These are phyloP conservation scores for Octomys mimax DNA, from an alignment of 2,797 vertebrate genomes.

Conservation along the genomic window DNA sequence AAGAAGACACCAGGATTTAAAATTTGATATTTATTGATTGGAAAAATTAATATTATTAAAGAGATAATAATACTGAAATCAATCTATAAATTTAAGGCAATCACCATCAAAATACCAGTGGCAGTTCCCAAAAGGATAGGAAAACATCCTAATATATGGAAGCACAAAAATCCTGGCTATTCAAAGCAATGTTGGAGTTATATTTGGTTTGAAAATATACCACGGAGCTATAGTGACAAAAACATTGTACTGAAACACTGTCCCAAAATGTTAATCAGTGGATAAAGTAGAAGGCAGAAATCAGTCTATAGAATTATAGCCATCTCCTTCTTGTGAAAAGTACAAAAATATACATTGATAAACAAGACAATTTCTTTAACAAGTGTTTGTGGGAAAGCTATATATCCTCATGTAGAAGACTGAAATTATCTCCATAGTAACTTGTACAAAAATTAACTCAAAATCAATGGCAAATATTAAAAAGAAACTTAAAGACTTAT, in stretches of 20 bases:
- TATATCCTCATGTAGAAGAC: background rate
- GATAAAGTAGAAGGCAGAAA: background rate
- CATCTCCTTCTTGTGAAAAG: background rate
- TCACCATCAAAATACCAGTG: background rate
- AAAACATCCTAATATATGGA: background rate
- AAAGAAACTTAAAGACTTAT: background rate
- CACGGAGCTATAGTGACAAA: background rate
- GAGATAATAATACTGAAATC: background rate
- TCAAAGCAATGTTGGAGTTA: background rate
- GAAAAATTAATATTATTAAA: background rate
- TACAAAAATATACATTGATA: background rate
- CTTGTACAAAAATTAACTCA: background rate
- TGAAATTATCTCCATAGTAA: background rate
- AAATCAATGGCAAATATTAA: too few relatives aligned
- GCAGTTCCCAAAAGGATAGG: background rate
- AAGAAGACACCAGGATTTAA: background rate
- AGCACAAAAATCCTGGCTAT: background rate
- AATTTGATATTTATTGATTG: background rate
- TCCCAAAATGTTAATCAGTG: background rate
- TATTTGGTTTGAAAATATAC: background rate
- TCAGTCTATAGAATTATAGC: background rate
- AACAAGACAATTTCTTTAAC: too few relatives aligned
- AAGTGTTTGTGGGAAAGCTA: background rate
- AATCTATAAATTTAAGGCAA: background rate
- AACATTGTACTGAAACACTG: background rate